Base-by-base conservation (phyloP, 2,888 invertebrate genomes). In the Steinernema carpocapsae region DNA sequence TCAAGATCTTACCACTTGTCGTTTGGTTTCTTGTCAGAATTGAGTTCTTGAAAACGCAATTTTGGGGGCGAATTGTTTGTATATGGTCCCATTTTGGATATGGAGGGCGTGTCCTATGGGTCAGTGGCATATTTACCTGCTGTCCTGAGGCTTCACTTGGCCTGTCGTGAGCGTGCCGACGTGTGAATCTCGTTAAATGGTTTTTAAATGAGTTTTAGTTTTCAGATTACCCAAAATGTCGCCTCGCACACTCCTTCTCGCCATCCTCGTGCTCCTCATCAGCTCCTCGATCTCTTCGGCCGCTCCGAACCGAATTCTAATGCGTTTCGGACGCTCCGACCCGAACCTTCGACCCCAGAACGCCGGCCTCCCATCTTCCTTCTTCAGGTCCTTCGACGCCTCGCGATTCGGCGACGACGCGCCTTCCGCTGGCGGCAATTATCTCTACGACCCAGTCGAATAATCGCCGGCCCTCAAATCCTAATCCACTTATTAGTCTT, bases 271-370 rank as follows among this genome's bases (percentile, higher is more conserved):
- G 32, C 64, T 64, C 64, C 32, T 64, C 32, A 17, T 29, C 64
- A 12, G 64, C 64, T 29, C 64, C 32, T 64, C 64, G 64, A 64
- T 64, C 64, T 10, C 24, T 12, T 26, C 22, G 6, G 64, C 64
- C 29, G 64, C 64, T 26, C 64, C 64, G 7, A 64, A 64, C 64
- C 64, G 64, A 17, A 64, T 64, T n/a, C 64, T 64, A 1, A 64
- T 64, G 64, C 64, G 64, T n/a, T 64, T 64, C 64, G n/a, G n/a
- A 17, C 64, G 64, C 32, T 64, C 64, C 26, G 64, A 64, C 64
- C 64, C 64, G 64, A 26, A 14, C 3, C 64, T 64, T n/a, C 64
- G 64, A 14, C 24, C 56, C 3, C 64, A 64, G 64, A 64, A 64
- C 37, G 17, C 29, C 32, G 29, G 29, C 3, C 17, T 26, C 32